Percentiles rank a stretch among this genome's conserved stretches.
Conservation (phyloP, 37 sponge, comb jelly and placozoan genomes). For the Haliclona indistincta region DNA sequence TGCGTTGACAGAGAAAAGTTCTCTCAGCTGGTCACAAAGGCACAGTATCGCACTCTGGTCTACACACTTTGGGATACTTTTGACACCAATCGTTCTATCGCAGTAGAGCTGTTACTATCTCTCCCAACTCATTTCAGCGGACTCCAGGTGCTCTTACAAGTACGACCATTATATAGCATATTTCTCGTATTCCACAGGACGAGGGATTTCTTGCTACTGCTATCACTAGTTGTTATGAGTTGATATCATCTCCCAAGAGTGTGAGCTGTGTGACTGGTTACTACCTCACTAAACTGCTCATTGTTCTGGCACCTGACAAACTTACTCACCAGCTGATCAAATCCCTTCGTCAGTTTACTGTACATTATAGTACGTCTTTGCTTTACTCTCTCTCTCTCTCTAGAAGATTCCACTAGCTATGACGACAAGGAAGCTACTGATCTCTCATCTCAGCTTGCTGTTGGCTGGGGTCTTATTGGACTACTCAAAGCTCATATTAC, state of each 20-base stretch:
- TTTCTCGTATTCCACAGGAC: slow-evolving; percentile 19
- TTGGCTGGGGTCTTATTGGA: no score
- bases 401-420: no score
- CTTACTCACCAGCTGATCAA: no score
- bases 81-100: slow-evolving; percentile 41
- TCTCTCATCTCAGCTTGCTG: no score
- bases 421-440: no score
- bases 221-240: slow-evolving; percentile 4
- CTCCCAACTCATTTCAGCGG: no score
- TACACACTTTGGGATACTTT: slow-evolving; percentile 47
- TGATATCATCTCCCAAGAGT: slow-evolving; percentile 49
- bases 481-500: slow-evolving; percentile 35
- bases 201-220: not conserved
- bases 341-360: no score
- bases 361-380: not conserved
- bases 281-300: slow-evolving; percentile 29
- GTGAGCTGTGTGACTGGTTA: slow-evolving; percentile 51
- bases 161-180: not conserved
- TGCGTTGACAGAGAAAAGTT: slow-evolving; percentile 12
- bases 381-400: not conserved
- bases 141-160: no score
- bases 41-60: slow-evolving; percentile 19
- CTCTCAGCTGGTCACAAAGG: slow-evolving; percentile 14
- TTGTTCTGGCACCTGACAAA: no score
- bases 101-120: slow-evolving; percentile 28